A percentile compares a stretch with the other conserved stretches of the same genome.
These are phyloP conservation scores for Euura lappo DNA, from an alignment of 1,140 invertebrate species.

Conservation along the genomic window DNA sequence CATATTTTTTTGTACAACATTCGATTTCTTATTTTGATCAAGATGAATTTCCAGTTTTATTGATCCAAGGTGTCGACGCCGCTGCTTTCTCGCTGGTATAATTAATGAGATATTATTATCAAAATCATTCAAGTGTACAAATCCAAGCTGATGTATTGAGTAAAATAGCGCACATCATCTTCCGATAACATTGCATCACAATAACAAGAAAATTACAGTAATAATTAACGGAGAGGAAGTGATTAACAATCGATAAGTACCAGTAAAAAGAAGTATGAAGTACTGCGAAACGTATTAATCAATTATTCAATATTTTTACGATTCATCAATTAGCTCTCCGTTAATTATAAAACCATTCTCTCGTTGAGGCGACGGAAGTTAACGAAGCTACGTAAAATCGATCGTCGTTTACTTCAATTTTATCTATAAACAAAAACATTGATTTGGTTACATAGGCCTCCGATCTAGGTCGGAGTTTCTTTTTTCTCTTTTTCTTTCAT, in stretches of 20 bases:
- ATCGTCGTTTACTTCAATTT: background rate
- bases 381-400: background rate
- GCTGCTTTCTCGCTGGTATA: background rate
- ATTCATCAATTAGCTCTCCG: background rate
- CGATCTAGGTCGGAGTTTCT: background rate
- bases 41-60: no score
- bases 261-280: background rate
- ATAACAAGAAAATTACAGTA: background rate
- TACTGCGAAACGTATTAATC: background rate
- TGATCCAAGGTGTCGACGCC: no score
- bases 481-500: slow-evolving; percentile 14
- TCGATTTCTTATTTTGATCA: background rate
- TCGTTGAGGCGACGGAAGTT: background rate
- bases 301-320: background rate
- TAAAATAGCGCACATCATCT: background rate
- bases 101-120: background rate
- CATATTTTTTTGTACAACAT: background rate
- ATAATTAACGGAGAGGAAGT: background rate
- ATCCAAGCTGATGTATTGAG: slow-evolving; percentile 6
- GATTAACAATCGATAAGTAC: background rate
- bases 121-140: background rate
- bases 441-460: slow-evolving; percentile 15
- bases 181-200: background rate
- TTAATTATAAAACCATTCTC: background rate
- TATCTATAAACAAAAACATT: slow-evolving; percentile 12